A percentile compares a stretch with the other conserved stretches of the same genome.
Conservation (phyloP, 37 sponge, comb jelly and placozoan species). For the Cladorhizidae sp. region DNA sequence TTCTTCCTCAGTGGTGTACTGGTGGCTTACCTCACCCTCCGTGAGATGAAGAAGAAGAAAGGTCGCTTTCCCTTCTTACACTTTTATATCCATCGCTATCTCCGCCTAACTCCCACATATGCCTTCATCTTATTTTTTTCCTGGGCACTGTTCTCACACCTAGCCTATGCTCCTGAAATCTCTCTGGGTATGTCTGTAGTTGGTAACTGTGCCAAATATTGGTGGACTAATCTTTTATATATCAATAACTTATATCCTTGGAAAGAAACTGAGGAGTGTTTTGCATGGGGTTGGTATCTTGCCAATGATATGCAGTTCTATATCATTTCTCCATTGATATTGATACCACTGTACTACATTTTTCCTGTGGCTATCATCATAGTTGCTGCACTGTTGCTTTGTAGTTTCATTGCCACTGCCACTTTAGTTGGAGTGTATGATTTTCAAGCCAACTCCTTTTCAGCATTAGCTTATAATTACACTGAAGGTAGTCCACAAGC, state of each 20-base stretch:
- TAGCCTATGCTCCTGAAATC: no score
- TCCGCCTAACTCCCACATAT: constrained; percentile 77
- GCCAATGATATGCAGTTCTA: no score
- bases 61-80: constrained; percentile 62
- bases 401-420: constrained; percentile 25
- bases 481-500: not conserved
- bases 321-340: no score
- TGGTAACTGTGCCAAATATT: no score
- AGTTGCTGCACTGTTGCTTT: not conserved
- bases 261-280: no score
- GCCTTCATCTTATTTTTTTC: constrained; percentile 64
- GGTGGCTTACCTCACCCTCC: constrained; percentile 66
- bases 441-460: constrained; percentile 33
- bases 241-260: no score
- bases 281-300: no score
- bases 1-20: constrained; percentile 85
- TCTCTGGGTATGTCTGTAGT: no score
- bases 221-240: no score
- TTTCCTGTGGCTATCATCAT: constrained; percentile 47
- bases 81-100: constrained; percentile 79
- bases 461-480: not conserved
- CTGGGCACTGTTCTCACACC: constrained; percentile 53
- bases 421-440: constrained; percentile 51
- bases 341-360: constrained; percentile 48
- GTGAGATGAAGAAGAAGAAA: constrained; percentile 59